Evolutionary conservation across 2,888 invertebrate species (phyloP), one percentile per base, ranked within the genome.

Genomic region (Limenitis camilla): DNA sequence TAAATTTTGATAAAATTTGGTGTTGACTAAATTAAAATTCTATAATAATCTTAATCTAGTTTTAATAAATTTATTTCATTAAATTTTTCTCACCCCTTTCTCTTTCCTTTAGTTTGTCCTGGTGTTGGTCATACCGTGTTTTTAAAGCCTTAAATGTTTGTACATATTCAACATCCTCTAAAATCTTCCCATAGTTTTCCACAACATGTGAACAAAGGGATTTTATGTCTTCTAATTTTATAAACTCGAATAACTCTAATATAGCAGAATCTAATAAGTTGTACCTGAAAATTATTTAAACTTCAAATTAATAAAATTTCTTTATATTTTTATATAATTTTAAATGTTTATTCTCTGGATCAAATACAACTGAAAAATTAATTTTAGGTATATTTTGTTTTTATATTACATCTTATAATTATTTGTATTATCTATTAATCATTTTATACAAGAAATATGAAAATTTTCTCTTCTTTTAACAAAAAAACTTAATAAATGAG

Each of bases 181-280:
- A 89, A 68, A 95, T 93, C 85, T 96, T 96, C 67, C 96, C 96
- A 82, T 97, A 99, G 81, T 95, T 96, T 84, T 99, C 98, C 64
- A 98, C 96, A 63, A 99, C 94, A 82, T 99, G 96, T 55, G 94
- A 93, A 88, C 94, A 96, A 65, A 96, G 88, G 39, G 94, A 93
- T 82, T 96, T 96, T 56, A 96, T 94, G 77, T 96, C 96, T 88
- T 96, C 96, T 81, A 95, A 86, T 89, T 96, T 96, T 63, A 99
- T 97, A 86, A 96, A 99, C 88, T 99, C 99, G 88, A 99, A 99
- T 90, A 99, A 92, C 88, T 99, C 99, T 78, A 99, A 91, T 78
- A 99, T 96, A 62, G 99, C 99, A 30, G 99, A 99, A 86, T 99
- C 99, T 67, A 99, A 89, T 66, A 99, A 92, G 89, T 99, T 99